These are phyloP conservation scores for Hoplostethus mediterraneus DNA, from an alignment of 2,797 vertebrate genomes.

Conservation along the genomic window DNA sequence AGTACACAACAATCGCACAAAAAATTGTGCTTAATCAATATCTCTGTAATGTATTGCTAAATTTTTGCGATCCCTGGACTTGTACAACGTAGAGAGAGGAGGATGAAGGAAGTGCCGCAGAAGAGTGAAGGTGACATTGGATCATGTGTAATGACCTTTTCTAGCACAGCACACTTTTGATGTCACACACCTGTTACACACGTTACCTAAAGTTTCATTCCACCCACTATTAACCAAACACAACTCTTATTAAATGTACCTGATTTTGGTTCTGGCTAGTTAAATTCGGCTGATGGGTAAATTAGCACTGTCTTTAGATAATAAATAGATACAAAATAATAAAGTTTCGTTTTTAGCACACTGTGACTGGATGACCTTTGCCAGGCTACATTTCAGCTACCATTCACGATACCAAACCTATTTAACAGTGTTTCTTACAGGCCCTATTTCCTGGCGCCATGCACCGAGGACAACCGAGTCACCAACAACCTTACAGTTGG, in stretches of 20 bases:
- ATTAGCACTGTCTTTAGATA: neutral
- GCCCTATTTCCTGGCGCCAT: neutral
- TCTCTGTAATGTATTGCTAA: constrained; percentile 11
- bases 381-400: constrained; percentile 6
- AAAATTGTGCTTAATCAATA: neutral
- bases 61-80: neutral
- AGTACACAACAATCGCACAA: neutral
- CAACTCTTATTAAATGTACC: neutral
- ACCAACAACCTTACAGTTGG: neutral
- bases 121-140: constrained; percentile 85
- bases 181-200: constrained; percentile 8
- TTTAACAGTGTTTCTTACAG: neutral
- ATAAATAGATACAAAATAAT: no score
- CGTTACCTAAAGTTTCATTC: neutral
- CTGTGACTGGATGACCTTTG: constrained; percentile 49
- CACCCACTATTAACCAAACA: neutral
- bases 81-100: constrained; percentile 22
- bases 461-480: neutral
- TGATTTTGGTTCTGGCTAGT: neutral
- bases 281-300: no score
- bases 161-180: constrained; percentile 8
- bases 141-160: constrained; percentile 67
- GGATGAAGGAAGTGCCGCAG: constrained; percentile 44
- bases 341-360: neutral
- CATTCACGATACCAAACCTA: neutral